These are phyloP conservation scores for Podarcis raffonei DNA, from an alignment of 2,113 vertebrate genomes.

Conservation along the genomic window DNA sequence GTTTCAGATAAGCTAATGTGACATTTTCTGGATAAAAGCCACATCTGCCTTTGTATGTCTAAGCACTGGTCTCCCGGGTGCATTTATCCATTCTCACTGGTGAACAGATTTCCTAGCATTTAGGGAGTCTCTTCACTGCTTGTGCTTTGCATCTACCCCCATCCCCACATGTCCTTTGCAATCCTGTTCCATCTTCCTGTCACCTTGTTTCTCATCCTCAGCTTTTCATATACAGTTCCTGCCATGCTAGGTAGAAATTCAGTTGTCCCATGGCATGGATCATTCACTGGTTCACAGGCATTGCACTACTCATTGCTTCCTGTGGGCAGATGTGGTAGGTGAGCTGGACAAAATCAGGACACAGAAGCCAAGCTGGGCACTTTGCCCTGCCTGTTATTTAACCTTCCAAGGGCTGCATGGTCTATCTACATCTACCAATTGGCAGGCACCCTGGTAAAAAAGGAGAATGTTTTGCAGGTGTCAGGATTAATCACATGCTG, in stretches of 20 bases:
- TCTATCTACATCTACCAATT: neutral
- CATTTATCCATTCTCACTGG: neutral
- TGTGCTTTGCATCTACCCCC: neutral
- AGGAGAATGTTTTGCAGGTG: neutral
- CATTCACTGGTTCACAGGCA: neutral
- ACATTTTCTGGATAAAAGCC: neutral
- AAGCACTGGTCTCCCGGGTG: neutral
- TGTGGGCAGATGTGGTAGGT: neutral
- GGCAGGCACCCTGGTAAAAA: neutral
- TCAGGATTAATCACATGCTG: neutral
- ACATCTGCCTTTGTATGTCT: neutral
- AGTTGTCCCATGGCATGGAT: neutral
- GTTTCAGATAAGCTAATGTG: neutral
- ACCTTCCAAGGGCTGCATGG: neutral
- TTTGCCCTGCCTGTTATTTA: neutral
- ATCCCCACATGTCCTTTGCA: no score
- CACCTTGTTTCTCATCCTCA: fast-evolving
- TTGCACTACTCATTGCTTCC: neutral
- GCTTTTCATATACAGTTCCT: neutral
- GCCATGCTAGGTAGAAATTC: slow-evolving; percentile 8
- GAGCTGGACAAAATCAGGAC: neutral
- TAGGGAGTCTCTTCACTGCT: neutral
- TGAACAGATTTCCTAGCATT: neutral
- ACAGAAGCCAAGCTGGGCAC: neutral
- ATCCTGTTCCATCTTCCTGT: neutral